Evolutionary conservation across 2,888 invertebrate genomes (phyloP).

Genomic region (Synanthedon andrenaeformis): DNA sequence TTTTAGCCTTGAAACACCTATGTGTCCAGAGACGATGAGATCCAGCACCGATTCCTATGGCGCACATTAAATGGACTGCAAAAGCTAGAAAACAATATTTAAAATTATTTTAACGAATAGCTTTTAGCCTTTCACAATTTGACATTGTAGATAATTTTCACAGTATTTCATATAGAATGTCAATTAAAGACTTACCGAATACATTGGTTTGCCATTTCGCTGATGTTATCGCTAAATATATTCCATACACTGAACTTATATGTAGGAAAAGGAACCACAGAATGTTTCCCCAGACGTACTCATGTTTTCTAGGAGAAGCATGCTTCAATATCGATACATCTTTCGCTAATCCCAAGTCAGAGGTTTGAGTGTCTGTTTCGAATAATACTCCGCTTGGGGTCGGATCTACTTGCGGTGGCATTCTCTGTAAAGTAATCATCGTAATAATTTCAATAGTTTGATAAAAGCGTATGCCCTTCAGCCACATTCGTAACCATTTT

Average conservation of each 20-base stretch:
- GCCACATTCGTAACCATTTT: too few relatives aligned
- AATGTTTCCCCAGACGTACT: conserved; percentile 81
- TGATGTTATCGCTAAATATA: conserved; percentile 74
- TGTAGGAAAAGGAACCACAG: conserved; percentile 76
- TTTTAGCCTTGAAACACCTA: conserved; percentile 88
- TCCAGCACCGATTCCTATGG: conserved; percentile 92
- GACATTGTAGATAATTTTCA: too few relatives aligned
- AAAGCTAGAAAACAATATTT: conserved; percentile 64
- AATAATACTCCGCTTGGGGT: conserved; percentile 71
- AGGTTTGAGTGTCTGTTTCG: conserved; percentile 75
- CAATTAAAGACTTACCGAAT: conserved; percentile 67
- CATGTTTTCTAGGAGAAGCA: conserved; percentile 58
- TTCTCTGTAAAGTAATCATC: conserved; percentile 24
- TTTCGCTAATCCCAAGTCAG: conserved; percentile 70
- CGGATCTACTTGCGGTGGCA: conserved; percentile 71
- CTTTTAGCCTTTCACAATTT: not conserved
- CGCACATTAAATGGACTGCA: conserved; percentile 76
- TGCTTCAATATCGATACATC: conserved; percentile 67
- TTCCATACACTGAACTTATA: conserved; percentile 73
- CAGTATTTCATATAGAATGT: not conserved
- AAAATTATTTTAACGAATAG: not conserved
- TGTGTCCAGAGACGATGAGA: conserved; percentile 97
- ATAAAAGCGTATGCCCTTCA: too few relatives aligned
- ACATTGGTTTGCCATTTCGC: conserved; percentile 75
- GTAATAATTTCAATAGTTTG: too few relatives aligned